phyloP scores from a whole-genome alignment of 2,888 invertebrate species.

The Meiosimyza platycephala region DNA sequence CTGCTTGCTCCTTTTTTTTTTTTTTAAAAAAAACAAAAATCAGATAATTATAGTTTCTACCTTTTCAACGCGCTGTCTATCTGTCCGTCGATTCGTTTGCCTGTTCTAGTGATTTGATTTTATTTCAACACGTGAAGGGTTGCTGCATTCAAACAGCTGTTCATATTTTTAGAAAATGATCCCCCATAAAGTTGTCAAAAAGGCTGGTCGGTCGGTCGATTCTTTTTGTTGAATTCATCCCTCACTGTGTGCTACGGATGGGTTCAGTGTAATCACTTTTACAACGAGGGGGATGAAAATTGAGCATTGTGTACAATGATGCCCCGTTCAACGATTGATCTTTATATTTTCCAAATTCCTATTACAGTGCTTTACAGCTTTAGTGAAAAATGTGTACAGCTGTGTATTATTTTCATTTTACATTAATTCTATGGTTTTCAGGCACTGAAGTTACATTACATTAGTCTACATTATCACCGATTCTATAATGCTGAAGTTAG shows the following conservation, averaged over 20 bases:
- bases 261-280: neutral
- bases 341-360: neutral
- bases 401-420: too few species aligned
- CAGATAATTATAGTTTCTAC: conserved; percentile 41
- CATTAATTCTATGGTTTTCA: too few species aligned
- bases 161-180: conserved; percentile 39
- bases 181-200: conserved; percentile 43
- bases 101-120: conserved; percentile 29
- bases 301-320: neutral
- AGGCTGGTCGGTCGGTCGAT: neutral
- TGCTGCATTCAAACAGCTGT: conserved; percentile 39
- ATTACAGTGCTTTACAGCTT: neutral
- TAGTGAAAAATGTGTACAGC: too few species aligned
- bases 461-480: too few species aligned
- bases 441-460: too few species aligned
- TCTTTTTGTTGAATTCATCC: conserved; percentile 14
- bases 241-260: neutral
- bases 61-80: conserved; percentile 8
- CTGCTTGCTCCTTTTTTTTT: conserved; percentile 9
- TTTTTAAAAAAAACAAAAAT: conserved; percentile 20
- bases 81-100: neutral
- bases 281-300: conserved; percentile 29
- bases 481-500: too few species aligned
- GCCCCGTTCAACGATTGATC: conserved; percentile 20
- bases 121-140: conserved; percentile 21